These are phyloP conservation scores for Kryptolebias marmoratus DNA, from an alignment of 2,113 vertebrate genomes.

Conservation along the genomic window DNA sequence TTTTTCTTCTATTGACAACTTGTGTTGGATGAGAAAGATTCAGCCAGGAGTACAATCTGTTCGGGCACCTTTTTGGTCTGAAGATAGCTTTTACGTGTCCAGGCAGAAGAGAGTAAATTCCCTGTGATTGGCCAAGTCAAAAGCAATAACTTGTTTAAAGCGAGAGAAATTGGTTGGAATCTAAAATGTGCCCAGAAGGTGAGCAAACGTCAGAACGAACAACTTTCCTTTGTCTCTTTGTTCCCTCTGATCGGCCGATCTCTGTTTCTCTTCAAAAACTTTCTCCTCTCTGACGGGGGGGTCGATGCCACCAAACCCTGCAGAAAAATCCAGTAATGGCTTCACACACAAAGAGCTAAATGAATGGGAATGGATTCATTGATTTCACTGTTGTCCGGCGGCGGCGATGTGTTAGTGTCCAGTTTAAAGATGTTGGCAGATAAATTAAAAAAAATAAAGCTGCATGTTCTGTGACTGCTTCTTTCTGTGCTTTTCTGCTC, in stretches of 20 bases:
- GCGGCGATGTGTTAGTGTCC: slow-evolving; percentile 11
- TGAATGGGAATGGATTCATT: slow-evolving; percentile 42
- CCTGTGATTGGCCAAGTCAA: background rate
- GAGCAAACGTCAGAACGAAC: background rate
- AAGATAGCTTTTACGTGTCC: slow-evolving; percentile 1
- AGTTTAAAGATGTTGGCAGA: slow-evolving; percentile 20
- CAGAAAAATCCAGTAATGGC: slow-evolving; percentile 47
- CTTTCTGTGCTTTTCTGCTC: background rate
- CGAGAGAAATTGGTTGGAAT: slow-evolving; percentile 13
- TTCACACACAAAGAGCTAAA: slow-evolving; percentile 28
- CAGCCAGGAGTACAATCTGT: slow-evolving; percentile 1
- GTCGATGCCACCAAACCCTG: slow-evolving; percentile 23
- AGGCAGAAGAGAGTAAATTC: slow-evolving; percentile 7
- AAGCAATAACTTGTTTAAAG: background rate
- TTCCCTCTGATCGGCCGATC: background rate
- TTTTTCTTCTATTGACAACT: background rate
- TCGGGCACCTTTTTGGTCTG: background rate
- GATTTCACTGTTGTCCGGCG: slow-evolving; percentile 14
- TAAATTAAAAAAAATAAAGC: background rate
- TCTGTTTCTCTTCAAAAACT: background rate
- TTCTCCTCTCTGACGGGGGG: background rate
- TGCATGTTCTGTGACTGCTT: background rate
- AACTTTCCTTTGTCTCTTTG: background rate
- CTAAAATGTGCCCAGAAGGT: background rate
- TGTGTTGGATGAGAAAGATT: slow-evolving; percentile 7